phyloP scores from a whole-genome alignment of 2,888 invertebrate genomes.

The Mellilla xanthometata region DNA sequence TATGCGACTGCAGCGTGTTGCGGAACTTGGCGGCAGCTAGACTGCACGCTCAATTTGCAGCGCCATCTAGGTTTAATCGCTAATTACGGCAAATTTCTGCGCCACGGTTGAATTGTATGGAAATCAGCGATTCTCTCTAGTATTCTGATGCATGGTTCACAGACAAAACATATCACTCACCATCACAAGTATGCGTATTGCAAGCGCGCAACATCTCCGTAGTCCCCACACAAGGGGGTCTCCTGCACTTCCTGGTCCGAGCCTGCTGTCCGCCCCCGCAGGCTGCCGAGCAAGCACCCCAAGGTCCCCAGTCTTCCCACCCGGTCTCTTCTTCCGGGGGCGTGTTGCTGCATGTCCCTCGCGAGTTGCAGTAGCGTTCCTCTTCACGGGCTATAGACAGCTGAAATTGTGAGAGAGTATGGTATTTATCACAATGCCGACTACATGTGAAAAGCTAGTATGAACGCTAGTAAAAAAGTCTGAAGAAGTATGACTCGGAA shows the following conservation, averaged over 20 bases:
- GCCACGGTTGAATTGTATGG: no score
- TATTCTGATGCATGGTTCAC: no score
- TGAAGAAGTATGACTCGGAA: no score
- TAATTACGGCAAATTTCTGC: no score
- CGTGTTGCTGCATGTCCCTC: constrained; percentile 84
- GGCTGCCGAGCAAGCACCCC: constrained; percentile 61
- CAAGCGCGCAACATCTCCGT: constrained; percentile 86
- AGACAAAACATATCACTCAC: constrained; percentile 48
- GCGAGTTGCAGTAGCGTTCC: constrained; percentile 87
- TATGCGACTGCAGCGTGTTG: no score
- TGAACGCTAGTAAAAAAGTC: no score
- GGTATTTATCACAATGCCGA: no score
- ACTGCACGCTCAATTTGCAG: no score
- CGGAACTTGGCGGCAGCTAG: no score
- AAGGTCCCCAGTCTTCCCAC: constrained; percentile 63
- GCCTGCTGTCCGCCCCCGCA: constrained; percentile 85
- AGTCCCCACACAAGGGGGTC: constrained; percentile 78
- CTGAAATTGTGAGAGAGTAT: constrained; percentile 58
- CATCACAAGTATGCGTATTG: constrained; percentile 88
- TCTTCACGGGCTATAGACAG: constrained; percentile 89
- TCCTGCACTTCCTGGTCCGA: constrained; percentile 80
- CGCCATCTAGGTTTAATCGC: no score
- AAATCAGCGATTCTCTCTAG: no score
- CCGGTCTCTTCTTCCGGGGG: constrained; percentile 52
- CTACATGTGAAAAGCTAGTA: no score